These are phyloP conservation scores for Cyrtorhinus lividipennis DNA, from an alignment of 1,140 invertebrate species.

Conservation along the genomic window DNA sequence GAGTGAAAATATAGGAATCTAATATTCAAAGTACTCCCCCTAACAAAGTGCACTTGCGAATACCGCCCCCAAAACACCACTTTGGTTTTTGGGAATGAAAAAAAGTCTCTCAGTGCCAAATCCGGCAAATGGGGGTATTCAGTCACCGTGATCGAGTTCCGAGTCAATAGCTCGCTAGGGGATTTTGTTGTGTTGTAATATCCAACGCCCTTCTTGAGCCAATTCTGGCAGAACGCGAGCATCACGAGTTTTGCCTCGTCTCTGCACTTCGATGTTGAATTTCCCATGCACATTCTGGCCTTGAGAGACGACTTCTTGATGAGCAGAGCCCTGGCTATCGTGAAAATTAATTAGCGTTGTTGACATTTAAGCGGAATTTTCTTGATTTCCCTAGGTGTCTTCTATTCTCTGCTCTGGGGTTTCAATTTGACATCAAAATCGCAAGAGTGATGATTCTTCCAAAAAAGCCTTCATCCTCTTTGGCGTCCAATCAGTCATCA, in stretches of 20 bases:
- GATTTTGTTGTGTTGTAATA: constrained; percentile 28
- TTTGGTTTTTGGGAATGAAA: constrained; percentile 13
- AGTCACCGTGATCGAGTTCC: neutral
- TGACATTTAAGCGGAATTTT: constrained; percentile 24
- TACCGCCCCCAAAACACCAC: constrained; percentile 2
- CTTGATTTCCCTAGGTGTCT: constrained; percentile 15
- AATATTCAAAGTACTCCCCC: neutral
- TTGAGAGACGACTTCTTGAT: constrained; percentile 25
- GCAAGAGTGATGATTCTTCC: constrained; percentile 17
- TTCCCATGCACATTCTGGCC: constrained; percentile 18
- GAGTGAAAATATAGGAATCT: too few species aligned
- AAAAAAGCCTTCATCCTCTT: constrained; percentile 13
- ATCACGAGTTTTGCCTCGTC: neutral
- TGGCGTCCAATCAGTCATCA: constrained; percentile 14
- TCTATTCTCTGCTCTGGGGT: constrained; percentile 20
- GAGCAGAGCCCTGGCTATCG: constrained; percentile 24
- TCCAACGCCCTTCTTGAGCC: constrained; percentile 23
- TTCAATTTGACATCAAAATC: constrained; percentile 15
- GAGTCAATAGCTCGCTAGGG: constrained; percentile 21
- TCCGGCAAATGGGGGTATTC: constrained; percentile 7
- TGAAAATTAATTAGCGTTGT: constrained; percentile 27
- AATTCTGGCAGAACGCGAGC: constrained; percentile 17
- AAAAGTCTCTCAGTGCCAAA: constrained; percentile 12
- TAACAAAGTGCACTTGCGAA: neutral
- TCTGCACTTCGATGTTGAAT: constrained; percentile 21